Base-by-base conservation (phyloP, 2,113 vertebrate genomes). In the Eulacestoma nigropectus region DNA sequence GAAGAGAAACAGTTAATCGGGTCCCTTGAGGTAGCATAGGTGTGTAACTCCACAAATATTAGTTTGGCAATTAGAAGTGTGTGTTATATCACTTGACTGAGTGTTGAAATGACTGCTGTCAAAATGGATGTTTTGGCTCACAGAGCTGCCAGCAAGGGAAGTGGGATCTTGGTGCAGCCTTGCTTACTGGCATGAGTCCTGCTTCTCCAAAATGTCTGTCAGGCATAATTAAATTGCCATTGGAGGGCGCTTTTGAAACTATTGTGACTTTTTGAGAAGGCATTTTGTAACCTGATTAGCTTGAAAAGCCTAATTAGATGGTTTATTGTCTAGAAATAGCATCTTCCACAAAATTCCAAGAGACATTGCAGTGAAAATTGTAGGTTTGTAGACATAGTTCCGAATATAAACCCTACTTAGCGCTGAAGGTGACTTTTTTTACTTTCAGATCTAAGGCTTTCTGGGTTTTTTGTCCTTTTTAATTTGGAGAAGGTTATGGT, bases 281-380 rank as follows among this genome's bases (percentile, higher is more conserved):
- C 19, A 1, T 88, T 90, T 86, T 90, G 78, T 91, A 95, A 90
- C 74, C 75, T 53, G 56, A 77, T 78, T 68, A 93, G 63, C 74
- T 93, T 73, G 65, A 81, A 77, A 89, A 84, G 79, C 75, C 64
- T 79, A 46, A 65, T 85, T 87, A 87, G 75, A 70, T 75, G 76
- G 69, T 90, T 88, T 92, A 7, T 86, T 64, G 86, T 92, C 76
- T 92, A 93, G 89, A 90, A 92, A 75, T 93, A 94, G 86, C 83
- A 91, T 93, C 68, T 96, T 92, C 59, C n/a, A 47, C 56, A 79
- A 64, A 96, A 93, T 90, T 86, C 62, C 53, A 62, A 30, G 82
- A 73, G 90, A 55, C 30, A 8, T 60, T 62, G 56, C 83, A 2
- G 85, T 96, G 95, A 90, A 94, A 88, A 60, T 78, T 46, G 83